Base-by-base conservation (phyloP, 2,113 vertebrate species). In the Salvator merianae region DNA sequence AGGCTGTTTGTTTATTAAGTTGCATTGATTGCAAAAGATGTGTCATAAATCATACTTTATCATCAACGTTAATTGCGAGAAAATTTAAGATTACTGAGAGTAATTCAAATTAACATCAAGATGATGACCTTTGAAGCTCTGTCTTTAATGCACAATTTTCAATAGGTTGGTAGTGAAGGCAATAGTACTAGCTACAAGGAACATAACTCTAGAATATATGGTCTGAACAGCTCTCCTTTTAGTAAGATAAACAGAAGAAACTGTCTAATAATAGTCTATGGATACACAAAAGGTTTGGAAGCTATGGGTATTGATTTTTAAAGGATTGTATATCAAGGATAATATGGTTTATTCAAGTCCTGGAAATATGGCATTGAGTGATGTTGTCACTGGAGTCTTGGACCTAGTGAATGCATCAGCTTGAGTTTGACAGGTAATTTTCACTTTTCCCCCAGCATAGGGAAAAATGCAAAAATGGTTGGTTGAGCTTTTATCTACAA, bases 21-120 rank as follows among this genome's bases (percentile, higher is more conserved):
- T 62, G 20, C 53, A 92, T 80, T 87, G 84, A 92, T 87, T 87
- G 85, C 70, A 63, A 74, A 32, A 75, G 76, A 40, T 18, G 43
- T 43, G 50, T 66, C 91, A 83, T 72, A 74, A 2, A 85, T 91
- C 40, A 89, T 20, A 68, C 86, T 50, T 34, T 6, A 47, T 84
- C 2, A 84, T 91, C 34, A 87, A 18, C 62, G 87, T 87, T 88
- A 92, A 87, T 84, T 91, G 91, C 77, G 88, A 81, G 38, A 91
- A 81, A 91, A 92, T 91, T 89, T 36, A 86, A 40, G 88, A 88
- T 87, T 55, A 90, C 32, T 90, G 85, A 88, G 92, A 92, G 92
- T 83, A 84, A 88, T 90, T 88, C 88, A 71, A 79, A 90, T 88
- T 81, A 92, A 86, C 88, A 93, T 79, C 86, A 93, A 89, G 84